Conservation (phyloP, 2,113 vertebrate genomes). For the Colius striatus region DNA sequence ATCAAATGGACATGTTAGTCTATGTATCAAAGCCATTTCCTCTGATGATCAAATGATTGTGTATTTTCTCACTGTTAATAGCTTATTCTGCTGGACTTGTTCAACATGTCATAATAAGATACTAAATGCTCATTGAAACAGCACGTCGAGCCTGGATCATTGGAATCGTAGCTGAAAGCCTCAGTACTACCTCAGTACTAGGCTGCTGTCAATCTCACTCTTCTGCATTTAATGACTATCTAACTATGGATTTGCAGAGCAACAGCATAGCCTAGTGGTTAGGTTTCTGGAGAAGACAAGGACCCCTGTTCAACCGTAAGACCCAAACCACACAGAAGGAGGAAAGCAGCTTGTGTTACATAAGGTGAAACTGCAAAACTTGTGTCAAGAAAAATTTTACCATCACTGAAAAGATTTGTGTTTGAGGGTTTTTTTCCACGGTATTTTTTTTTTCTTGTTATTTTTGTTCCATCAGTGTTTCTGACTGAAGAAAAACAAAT, state of each 20-base stretch:
- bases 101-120: not conserved
- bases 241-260: not conserved
- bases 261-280: slow-evolving; percentile 59
- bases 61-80: not conserved
- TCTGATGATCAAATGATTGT: not conserved
- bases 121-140: not conserved
- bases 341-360: not conserved
- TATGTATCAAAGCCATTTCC: not conserved
- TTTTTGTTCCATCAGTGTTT: not conserved
- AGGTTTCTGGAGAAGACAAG: not conserved
- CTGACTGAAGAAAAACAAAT: not conserved
- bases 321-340: not conserved
- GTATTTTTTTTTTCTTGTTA: accelerated
- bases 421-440: accelerated
- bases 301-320: not conserved
- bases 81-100: not conserved
- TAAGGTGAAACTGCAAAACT: not conserved
- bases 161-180: not conserved
- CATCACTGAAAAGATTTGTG: not conserved
- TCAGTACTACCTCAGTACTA: not conserved
- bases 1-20: not conserved
- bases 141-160: not conserved
- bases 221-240: not conserved
- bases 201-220: not conserved
- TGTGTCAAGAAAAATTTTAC: not conserved